phyloP scores from a whole-genome alignment of 2,888 invertebrate genomes.

The Prenolepis imparis region DNA sequence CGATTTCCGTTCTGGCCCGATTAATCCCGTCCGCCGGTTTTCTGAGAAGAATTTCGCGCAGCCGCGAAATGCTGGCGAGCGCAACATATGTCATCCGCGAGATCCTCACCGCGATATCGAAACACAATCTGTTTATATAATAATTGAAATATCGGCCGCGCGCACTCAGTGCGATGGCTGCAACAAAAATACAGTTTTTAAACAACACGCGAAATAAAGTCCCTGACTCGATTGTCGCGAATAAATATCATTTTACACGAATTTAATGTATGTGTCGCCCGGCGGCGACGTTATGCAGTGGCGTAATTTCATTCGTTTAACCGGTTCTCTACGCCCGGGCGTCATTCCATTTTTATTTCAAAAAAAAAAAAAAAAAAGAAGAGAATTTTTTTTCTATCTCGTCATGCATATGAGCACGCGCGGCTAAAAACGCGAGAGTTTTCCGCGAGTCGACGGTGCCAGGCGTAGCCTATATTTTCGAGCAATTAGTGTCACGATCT shows the following conservation, averaged over 20 bases:
- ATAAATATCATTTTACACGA: slow-evolving; percentile 40
- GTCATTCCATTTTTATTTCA: slow-evolving; percentile 21
- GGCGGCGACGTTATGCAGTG: slow-evolving; percentile 25
- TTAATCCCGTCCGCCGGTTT: slow-evolving; percentile 66
- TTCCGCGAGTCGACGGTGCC: slow-evolving; percentile 64
- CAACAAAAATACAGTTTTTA: slow-evolving; percentile 25
- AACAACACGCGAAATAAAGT: slow-evolving; percentile 13
- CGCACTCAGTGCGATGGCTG: background rate
- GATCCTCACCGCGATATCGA: background rate
- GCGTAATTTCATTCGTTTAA: slow-evolving; percentile 40
- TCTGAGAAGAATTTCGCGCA: slow-evolving; percentile 44
- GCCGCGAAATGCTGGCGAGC: slow-evolving; percentile 1
- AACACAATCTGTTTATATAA: background rate
- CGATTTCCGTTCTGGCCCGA: slow-evolving; percentile 76
- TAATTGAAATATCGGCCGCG: background rate
- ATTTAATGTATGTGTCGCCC: slow-evolving; percentile 32
- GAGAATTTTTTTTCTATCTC: background rate
- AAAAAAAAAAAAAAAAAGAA: background rate
- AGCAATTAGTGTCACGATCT: slow-evolving; percentile 79
- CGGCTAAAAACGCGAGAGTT: slow-evolving; percentile 56
- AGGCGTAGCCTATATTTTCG: slow-evolving; percentile 71
- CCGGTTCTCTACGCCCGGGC: slow-evolving; percentile 17
- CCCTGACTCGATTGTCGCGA: slow-evolving; percentile 32
- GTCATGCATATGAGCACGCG: slow-evolving; percentile 36
- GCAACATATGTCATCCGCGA: slow-evolving; percentile 17